Evolutionary conservation across 2,888 invertebrate genomes (phyloP), one percentile per base, ranked within the genome.

Genomic region (Nemotelus pantherinus): DNA sequence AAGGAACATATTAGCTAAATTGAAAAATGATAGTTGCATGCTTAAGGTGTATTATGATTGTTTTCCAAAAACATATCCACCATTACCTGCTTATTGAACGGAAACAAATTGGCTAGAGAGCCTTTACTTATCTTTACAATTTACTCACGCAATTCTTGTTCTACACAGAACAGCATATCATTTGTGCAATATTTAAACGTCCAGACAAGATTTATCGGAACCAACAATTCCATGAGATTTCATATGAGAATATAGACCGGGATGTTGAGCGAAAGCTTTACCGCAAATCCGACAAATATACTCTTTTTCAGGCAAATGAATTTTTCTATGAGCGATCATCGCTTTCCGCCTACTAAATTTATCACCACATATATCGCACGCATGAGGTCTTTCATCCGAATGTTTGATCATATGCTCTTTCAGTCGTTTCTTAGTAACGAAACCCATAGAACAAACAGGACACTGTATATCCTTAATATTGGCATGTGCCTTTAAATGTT

Each of bases 261-360:
- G 81, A 48, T 78, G 80, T 67, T 82, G 82, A n/a, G 81, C 81
- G 55, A 82, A 82, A 2, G 80, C 80, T 58, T 81, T 81, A 3
- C 79, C 80, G 70, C 82, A 82, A 55, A 80, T 76, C 6, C 44
- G 75, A 50, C 82, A 82, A 39, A 78, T 78, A 77, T 81, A 81
- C 47, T 81, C 76, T 65, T 80, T 81, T 0, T 80, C 78, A 43
- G 76, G 81, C n/a, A 78, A 79, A 58, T 82, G 82, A 6, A 82
- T 65, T 39, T 81, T 81, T 5, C 76, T 47, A 50, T 82, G 82
- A 53, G 79, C 80, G n/a, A 78, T 44, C 10, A 82, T 6, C 2
- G 82, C 79, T 43, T 81, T 82, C 25, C 79, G 72, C 3, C 81
- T 75, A 0, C 80, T 77, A 68, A 82, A 82, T 5, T 71, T 67